Conservation (phyloP, 2,113 vertebrate genomes). For the Charina bottae region DNA sequence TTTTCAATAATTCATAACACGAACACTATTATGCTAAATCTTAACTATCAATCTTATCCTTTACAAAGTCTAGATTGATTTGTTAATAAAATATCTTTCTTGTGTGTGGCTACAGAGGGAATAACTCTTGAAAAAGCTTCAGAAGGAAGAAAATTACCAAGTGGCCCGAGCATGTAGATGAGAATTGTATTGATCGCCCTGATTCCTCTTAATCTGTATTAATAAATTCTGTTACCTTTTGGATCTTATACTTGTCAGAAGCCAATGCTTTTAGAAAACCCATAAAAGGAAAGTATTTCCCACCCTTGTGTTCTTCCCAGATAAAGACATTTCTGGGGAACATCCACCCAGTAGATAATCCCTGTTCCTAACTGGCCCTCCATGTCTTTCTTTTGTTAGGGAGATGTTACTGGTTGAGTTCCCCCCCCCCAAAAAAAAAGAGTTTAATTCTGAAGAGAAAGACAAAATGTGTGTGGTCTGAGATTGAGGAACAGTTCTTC, state of each 20-base stretch:
- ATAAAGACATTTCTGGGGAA: conserved; percentile 47
- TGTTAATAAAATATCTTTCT: conserved; percentile 84
- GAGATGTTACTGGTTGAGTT: conserved; percentile 2
- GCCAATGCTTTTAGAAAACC: conserved; percentile 75
- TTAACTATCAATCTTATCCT: conserved; percentile 85
- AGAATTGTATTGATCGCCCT: conserved; percentile 84
- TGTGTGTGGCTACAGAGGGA: conserved; percentile 80
- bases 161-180: conserved; percentile 84
- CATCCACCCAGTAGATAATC: background rate
- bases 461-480: background rate
- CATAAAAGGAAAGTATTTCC: conserved; percentile 67
- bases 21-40: conserved; percentile 82
- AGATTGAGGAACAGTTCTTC: conserved; percentile 27
- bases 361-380: background rate
- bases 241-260: conserved; percentile 78
- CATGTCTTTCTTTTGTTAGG: conserved; percentile 44
- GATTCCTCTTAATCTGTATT: conserved; percentile 85
- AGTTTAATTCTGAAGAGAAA: background rate
- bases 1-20: conserved; percentile 84
- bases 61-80: conserved; percentile 88
- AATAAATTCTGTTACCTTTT: conserved; percentile 86
- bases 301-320: conserved; percentile 51
- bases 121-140: conserved; percentile 85
- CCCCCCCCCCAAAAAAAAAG: background rate
- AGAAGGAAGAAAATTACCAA: conserved; percentile 84